Conservation (phyloP, 2,888 invertebrate species). For the Amorpha juglandis region DNA sequence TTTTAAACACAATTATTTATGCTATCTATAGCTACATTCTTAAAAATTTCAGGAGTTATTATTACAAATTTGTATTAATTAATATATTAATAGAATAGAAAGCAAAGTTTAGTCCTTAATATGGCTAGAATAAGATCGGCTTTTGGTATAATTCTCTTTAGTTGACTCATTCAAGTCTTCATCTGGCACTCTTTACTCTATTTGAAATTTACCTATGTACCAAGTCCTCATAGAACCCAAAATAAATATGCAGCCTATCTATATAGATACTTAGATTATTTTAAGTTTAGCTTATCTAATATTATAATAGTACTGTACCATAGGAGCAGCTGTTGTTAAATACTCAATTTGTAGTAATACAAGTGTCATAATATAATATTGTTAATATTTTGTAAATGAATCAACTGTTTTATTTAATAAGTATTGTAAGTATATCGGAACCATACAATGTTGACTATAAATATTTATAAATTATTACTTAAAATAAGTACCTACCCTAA, state of each 20-base stretch:
- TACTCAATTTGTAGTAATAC: constrained; percentile 12
- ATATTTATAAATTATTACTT: neutral
- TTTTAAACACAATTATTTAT: too few relatives aligned
- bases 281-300: neutral
- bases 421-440: neutral
- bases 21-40: too few relatives aligned
- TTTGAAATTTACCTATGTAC: too few relatives aligned
- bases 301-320: neutral
- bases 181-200: too few relatives aligned
- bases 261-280: constrained; percentile 6
- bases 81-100: too few relatives aligned
- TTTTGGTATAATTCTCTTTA: too few relatives aligned
- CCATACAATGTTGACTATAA: neutral
- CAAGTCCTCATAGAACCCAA: neutral
- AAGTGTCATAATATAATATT: constrained; percentile 7
- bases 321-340: neutral
- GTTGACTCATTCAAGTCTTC: too few relatives aligned
- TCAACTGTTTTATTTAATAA: neutral
- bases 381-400: constrained; percentile 12
- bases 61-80: too few relatives aligned
- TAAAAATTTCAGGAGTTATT: too few relatives aligned
- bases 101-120: too few relatives aligned
- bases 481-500: neutral
- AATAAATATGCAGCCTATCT: neutral
- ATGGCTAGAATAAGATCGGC: too few relatives aligned